Evolutionary conservation across 2,113 vertebrate genomes (phyloP).

Genomic region (Hydrochoerus hydrochaeris): DNA sequence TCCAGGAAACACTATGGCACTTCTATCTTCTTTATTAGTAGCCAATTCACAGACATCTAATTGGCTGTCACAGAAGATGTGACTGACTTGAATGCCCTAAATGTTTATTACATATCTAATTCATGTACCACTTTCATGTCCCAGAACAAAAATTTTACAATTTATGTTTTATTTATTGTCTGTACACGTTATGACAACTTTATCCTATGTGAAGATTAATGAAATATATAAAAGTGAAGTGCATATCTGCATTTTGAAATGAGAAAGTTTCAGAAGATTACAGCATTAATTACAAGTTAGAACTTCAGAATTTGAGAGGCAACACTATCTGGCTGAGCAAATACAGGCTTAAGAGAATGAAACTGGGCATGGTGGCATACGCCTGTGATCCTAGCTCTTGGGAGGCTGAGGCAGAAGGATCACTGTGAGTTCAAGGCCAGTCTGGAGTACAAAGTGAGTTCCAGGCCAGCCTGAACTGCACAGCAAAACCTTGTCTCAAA

Average conservation of each 20-base stretch:
- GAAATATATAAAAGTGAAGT: conserved; percentile 43
- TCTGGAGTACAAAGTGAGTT: not conserved
- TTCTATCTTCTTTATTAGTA: not conserved
- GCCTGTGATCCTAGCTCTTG: not conserved
- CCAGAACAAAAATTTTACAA: conserved; percentile 27
- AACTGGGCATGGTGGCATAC: not conserved
- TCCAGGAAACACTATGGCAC: not conserved
- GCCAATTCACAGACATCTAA: conserved; percentile 23
- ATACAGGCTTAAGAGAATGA: not conserved
- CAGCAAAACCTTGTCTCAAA: not conserved
- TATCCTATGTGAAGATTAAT: not conserved
- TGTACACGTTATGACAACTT: conserved; percentile 37
- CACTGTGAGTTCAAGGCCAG: not conserved
- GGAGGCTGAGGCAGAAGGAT: not conserved
- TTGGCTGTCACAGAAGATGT: conserved; percentile 39
- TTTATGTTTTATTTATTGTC: conserved; percentile 30
- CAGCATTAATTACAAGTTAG: conserved; percentile 17
- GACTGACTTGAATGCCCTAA: not conserved
- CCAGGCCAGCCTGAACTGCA: not conserved
- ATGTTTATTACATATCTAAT: conserved; percentile 15
- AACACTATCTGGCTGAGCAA: not conserved
- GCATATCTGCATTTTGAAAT: conserved; percentile 14
- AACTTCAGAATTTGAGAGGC: conserved; percentile 36
- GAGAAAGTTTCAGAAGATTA: conserved; percentile 5
- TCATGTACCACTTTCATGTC: conserved; percentile 1